Percentiles rank a stretch among this genome's conserved stretches.
phyloP scores from a whole-genome alignment of 2,113 vertebrate genomes.

The Nothobranchius kuhntae region DNA sequence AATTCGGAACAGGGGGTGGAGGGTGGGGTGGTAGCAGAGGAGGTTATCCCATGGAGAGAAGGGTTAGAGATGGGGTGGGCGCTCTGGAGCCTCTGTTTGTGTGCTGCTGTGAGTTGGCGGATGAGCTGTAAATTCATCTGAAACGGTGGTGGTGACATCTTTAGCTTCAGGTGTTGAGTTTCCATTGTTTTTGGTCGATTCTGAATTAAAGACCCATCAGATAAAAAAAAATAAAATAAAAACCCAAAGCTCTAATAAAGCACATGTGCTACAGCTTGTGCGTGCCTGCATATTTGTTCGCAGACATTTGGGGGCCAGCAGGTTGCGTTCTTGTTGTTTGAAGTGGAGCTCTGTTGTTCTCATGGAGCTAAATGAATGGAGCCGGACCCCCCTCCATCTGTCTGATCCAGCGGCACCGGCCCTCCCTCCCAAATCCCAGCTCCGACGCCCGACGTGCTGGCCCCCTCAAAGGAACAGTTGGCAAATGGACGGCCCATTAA shows the following conservation, averaged over 20 bases:
- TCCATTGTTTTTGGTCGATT: slow-evolving; percentile 8
- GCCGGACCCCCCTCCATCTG: slow-evolving; percentile 76
- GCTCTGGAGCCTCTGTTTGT: slow-evolving; percentile 49
- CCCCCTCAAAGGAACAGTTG: slow-evolving; percentile 79
- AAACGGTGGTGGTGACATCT: slow-evolving; percentile 41
- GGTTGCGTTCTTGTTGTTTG: slow-evolving; percentile 77
- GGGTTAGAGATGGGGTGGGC: slow-evolving; percentile 50
- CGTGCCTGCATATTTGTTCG: slow-evolving; percentile 47
- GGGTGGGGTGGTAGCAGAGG: slow-evolving; percentile 47
- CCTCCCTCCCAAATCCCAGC: slow-evolving; percentile 75
- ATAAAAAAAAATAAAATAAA: slow-evolving; percentile 23
- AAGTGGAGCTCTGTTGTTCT: slow-evolving; percentile 77
- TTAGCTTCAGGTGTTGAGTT: slow-evolving; percentile 29
- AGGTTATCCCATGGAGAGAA: slow-evolving; percentile 62
- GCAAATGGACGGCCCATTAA: slow-evolving; percentile 74
- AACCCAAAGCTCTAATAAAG: slow-evolving; percentile 44
- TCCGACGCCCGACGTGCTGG: slow-evolving; percentile 65
- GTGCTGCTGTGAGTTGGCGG: slow-evolving; percentile 41
- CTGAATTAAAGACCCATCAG: slow-evolving; percentile 21
- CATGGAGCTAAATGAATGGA: slow-evolving; percentile 73
- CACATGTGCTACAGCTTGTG: slow-evolving; percentile 65
- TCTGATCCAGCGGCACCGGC: slow-evolving; percentile 76
- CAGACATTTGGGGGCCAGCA: slow-evolving; percentile 66
- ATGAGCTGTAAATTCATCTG: slow-evolving; percentile 38
- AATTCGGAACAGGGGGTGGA: slow-evolving; percentile 57